phyloP scores from a whole-genome alignment of 1,140 invertebrate species.

The Hypothenemus hampei region DNA sequence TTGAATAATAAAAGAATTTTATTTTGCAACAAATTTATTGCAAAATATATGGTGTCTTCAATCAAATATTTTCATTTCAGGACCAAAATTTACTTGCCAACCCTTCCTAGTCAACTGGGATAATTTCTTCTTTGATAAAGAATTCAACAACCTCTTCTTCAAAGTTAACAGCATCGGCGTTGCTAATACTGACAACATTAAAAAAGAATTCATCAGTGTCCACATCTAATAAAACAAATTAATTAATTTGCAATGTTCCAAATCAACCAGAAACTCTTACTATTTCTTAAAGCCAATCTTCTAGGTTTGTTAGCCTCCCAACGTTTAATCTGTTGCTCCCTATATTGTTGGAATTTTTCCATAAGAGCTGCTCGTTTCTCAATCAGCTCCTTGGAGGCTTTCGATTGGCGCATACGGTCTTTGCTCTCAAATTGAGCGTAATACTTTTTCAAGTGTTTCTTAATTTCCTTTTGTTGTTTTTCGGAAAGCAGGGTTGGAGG shows the following conservation, averaged over 20 bases:
- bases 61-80: constrained; percentile 5
- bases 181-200: too few relatives aligned
- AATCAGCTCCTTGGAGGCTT: constrained; percentile 94
- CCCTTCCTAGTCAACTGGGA: constrained; percentile 57
- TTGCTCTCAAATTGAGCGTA: constrained; percentile 93
- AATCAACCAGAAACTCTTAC: constrained; percentile 52
- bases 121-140: constrained; percentile 94
- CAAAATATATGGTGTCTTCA: constrained; percentile 8
- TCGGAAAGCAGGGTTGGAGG: constrained; percentile 78
- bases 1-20: constrained; percentile 14
- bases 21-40: constrained; percentile 15
- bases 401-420: constrained; percentile 86
- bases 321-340: constrained; percentile 67
- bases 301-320: constrained; percentile 72
- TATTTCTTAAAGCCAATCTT: constrained; percentile 77
- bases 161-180: constrained; percentile 78
- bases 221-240: constrained; percentile 70
- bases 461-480: constrained; percentile 87
- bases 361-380: constrained; percentile 88
- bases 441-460: constrained; percentile 98
- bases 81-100: background rate
- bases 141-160: constrained; percentile 96
- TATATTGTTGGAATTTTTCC: constrained; percentile 80
- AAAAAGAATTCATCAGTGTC: constrained; percentile 90
- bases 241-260: background rate